A percentile compares a stretch with the other conserved stretches of the same genome.
Evolutionary conservation across 2,113 vertebrate genomes (phyloP).

Genomic region (Philantomba maxwellii): DNA sequence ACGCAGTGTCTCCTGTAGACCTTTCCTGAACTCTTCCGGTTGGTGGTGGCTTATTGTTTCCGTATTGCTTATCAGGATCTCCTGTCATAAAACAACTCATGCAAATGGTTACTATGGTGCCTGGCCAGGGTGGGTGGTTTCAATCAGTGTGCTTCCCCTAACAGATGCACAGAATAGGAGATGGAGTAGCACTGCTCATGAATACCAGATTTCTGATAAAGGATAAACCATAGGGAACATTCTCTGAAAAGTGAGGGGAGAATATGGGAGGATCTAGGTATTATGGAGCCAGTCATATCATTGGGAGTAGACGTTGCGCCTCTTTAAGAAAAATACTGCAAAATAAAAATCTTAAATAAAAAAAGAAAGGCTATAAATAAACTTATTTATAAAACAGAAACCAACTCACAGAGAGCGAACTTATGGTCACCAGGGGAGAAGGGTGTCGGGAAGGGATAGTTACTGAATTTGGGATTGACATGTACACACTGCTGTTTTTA

Average conservation of each 20-base stretch:
- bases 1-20: too few relatives aligned
- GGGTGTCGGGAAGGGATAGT: background rate
- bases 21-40: too few relatives aligned
- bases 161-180: too few relatives aligned
- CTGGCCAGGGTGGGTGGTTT: too few relatives aligned
- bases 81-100: too few relatives aligned
- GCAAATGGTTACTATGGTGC: too few relatives aligned
- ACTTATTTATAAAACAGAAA: background rate
- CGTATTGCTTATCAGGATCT: too few relatives aligned
- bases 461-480: background rate
- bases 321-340: background rate
- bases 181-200: too few relatives aligned
- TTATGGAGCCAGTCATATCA: background rate
- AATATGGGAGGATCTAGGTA: background rate
- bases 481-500: background rate
- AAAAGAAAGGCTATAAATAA: background rate
- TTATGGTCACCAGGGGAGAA: background rate
- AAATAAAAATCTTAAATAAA: background rate
- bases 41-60: too few relatives aligned
- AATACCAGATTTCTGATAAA: too few relatives aligned
- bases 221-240: too few relatives aligned
- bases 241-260: background rate
- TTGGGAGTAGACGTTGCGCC: background rate
- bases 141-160: too few relatives aligned
- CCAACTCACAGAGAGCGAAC: background rate